Evolutionary conservation across 1,140 invertebrate species (phyloP).

Genomic region (Nomia melanderi): DNA sequence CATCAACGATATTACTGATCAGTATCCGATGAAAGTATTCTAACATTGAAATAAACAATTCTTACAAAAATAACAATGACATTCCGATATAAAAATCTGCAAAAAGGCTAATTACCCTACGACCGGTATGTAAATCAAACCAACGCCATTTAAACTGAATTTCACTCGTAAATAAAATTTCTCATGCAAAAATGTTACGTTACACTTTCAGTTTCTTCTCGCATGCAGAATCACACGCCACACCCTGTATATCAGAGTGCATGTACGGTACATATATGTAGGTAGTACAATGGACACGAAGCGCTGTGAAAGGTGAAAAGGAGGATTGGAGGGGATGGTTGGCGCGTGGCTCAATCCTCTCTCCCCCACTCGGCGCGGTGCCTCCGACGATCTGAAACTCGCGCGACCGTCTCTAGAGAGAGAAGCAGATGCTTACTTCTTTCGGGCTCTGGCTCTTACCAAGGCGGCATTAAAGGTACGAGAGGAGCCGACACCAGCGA

Average conservation of each 20-base stretch:
- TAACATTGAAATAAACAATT: too few species aligned
- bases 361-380: conserved; percentile 8
- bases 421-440: conserved; percentile 63
- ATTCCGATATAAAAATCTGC: too few species aligned
- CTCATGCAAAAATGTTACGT: too few species aligned
- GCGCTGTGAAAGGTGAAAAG: conserved; percentile 24
- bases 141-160: too few species aligned
- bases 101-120: too few species aligned
- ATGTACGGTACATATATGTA: not conserved
- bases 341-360: conserved; percentile 65
- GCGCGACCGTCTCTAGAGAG: conserved; percentile 38
- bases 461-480: conserved; percentile 62
- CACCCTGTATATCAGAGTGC: not conserved
- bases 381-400: conserved; percentile 51
- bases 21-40: too few species aligned
- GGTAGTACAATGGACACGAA: conserved; percentile 23
- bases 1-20: too few species aligned
- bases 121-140: too few species aligned
- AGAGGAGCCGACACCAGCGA: conserved; percentile 59
- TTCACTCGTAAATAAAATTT: too few species aligned
- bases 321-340: conserved; percentile 60
- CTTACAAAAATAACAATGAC: too few species aligned
- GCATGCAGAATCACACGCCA: too few species aligned
- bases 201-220: too few species aligned
- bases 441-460: conserved; percentile 62